Evolutionary conservation across 1,140 invertebrate species (phyloP).

Genomic region (Globodera rostochiensis): DNA sequence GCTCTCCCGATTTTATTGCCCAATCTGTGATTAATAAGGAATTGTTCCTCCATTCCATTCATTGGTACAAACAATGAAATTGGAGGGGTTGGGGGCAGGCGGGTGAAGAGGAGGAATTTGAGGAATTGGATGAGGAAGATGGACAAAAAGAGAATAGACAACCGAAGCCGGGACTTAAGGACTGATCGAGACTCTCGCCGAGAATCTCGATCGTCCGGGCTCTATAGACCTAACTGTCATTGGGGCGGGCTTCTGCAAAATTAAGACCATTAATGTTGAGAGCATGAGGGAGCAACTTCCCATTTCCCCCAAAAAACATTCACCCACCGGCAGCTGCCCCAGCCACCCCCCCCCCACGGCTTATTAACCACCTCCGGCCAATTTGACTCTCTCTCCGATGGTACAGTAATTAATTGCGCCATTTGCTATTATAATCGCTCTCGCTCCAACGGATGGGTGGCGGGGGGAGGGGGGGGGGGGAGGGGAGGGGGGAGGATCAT

Average conservation of each 20-base stretch:
- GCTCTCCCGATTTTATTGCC: slow-evolving; percentile 6
- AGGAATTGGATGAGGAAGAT: background rate
- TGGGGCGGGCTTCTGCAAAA: no score
- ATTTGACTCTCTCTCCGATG: background rate
- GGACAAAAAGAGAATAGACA: background rate
- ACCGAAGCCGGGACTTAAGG: no score
- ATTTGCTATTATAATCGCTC: background rate
- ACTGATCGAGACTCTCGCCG: no score
- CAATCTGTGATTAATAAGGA: slow-evolving; percentile 9
- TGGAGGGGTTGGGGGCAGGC: background rate
- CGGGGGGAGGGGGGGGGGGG: no score
- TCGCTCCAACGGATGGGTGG: background rate
- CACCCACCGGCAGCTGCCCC: no score
- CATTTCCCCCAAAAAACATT: no score
- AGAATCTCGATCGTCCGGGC: no score
- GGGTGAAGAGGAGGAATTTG: background rate
- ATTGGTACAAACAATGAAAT: background rate
- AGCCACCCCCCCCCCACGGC: no score
- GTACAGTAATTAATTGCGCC: slow-evolving; percentile 1
- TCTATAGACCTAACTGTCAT: no score
- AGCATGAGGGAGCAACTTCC: no score
- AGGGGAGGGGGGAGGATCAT: background rate
- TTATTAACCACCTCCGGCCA: no score
- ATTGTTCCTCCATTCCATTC: background rate
- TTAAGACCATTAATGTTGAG: no score